Evolutionary conservation across 64 coral and sea anemone genomes (phyloP).

Genomic region (Acropora tenuis): DNA sequence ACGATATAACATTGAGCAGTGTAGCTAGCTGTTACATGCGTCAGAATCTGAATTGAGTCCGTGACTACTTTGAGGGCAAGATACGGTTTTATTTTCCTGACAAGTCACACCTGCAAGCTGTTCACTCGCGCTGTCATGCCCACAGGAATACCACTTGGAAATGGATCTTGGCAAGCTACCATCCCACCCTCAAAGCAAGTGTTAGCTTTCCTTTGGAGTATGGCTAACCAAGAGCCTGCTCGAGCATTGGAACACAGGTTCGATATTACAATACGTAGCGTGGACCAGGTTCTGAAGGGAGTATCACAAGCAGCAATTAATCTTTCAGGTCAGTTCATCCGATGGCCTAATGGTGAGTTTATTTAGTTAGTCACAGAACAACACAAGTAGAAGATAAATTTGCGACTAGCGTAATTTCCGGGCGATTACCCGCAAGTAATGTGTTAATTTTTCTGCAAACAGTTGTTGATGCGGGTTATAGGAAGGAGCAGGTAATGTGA

Average conservation of each 20-base stretch:
- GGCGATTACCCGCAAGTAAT: no score
- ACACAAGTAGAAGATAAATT: background rate
- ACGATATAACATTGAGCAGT: background rate
- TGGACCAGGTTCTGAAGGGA: background rate
- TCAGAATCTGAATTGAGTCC: slow-evolving; percentile 17
- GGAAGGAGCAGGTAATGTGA: no score
- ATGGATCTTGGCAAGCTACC: background rate
- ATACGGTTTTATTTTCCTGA: slow-evolving; percentile 12
- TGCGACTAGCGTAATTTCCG: background rate
- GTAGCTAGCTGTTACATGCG: slow-evolving; percentile 22
- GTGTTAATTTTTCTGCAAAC: no score
- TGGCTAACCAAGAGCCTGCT: slow-evolving; percentile 38
- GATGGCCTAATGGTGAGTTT: slow-evolving; percentile 31
- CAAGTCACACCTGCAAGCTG: slow-evolving; percentile 7
- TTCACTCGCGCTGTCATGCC: slow-evolving; percentile 20
- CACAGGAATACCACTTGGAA: slow-evolving; percentile 16
- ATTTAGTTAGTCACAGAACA: background rate
- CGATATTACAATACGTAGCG: slow-evolving; percentile 2
- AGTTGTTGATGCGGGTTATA: no score
- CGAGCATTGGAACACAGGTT: slow-evolving; percentile 11
- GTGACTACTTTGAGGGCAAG: slow-evolving; percentile 1
- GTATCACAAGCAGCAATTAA: background rate
- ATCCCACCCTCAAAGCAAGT: slow-evolving; percentile 19
- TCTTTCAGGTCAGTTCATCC: slow-evolving; percentile 12
- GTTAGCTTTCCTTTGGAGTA: slow-evolving; percentile 12